Base-by-base conservation (phyloP, 2,888 invertebrate genomes). In the Limnephilus marmoratus region DNA sequence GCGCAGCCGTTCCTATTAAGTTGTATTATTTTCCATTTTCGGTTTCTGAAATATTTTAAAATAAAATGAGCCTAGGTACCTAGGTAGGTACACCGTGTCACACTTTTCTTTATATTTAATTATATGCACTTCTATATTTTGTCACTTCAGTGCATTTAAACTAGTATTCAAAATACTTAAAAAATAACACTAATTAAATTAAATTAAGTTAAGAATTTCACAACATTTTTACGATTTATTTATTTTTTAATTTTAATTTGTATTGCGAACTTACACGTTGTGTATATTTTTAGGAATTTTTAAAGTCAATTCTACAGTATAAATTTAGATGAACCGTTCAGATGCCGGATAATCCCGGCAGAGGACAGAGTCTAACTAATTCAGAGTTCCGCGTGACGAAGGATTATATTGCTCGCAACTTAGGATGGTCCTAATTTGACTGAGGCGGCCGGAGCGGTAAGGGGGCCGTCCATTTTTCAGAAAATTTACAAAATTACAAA, bases 371-470 rank as follows among this genome's bases (percentile, higher is more conserved):
- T 12, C 37, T 41, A 83, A 83, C 83, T 83, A 83, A 83, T 83
- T 83, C 41, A 24, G 37, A 2, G 24, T 83, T 37, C 37, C 83
- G 83, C 24, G 83, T 24, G 83, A 83, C 34, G 37, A 83, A 83
- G 83, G 83, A 83, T 41, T 68, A 68, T 68, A 24, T 24, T 24
- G 37, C 34, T 15, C 37, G 9, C 13, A 83, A 83, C 83, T 83
- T 86, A 45, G 86, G 86, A 86, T 86, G 86, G 45, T 49, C 86
- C 45, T 86, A 86, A 86, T 49, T 37, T 49, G 49, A 86, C n/a
- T n/a, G n/a, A 49, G 86, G 37, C 86, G 86, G 49, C n/a, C 24
- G 86, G 80, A 7, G 45, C 81, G 87, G 18, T 31, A 85, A 86
- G 29, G 83, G 68, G 86, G 34, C 68, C 45, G 80, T 87, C 31